A percentile compares a stretch with the other conserved stretches of the same genome.
phyloP scores from a whole-genome alignment of 2,113 vertebrate species.

The Brienomyrus brachyistius region DNA sequence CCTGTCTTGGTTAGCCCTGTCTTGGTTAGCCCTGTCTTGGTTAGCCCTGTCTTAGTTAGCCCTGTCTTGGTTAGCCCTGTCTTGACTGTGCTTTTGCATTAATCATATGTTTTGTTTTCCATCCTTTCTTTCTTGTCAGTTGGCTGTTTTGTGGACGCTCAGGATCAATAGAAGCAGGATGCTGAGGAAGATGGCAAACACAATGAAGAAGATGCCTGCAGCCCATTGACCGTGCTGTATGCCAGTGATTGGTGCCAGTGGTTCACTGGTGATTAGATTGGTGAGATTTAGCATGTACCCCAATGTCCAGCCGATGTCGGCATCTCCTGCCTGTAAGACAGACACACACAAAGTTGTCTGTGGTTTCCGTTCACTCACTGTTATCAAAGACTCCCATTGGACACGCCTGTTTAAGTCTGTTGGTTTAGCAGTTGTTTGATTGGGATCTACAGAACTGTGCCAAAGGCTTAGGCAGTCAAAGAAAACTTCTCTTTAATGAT shows the following conservation, averaged over 20 bases:
- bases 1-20: too few relatives aligned
- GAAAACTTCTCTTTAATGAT: neutral
- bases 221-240: constrained; percentile 33
- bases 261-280: constrained; percentile 39
- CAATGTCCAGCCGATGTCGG: constrained; percentile 49
- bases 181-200: constrained; percentile 30
- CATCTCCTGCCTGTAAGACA: constrained; percentile 39
- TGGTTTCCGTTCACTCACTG: neutral
- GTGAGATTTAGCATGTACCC: constrained; percentile 52
- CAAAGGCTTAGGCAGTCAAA: neutral
- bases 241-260: constrained; percentile 23
- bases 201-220: constrained; percentile 41
- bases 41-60: too few relatives aligned
- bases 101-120: neutral
- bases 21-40: too few relatives aligned
- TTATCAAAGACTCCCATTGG: neutral
- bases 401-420: neutral
- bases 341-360: neutral
- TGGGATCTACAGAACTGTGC: neutral
- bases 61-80: neutral
- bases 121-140: neutral
- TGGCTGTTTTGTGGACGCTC: constrained; percentile 1
- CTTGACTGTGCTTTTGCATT: neutral
- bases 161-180: constrained; percentile 23
- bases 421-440: neutral